A percentile compares a stretch with the other conserved stretches of the same genome.
phyloP scores from a whole-genome alignment of 2,888 invertebrate species.

The Drosophila pseudotalamancana region DNA sequence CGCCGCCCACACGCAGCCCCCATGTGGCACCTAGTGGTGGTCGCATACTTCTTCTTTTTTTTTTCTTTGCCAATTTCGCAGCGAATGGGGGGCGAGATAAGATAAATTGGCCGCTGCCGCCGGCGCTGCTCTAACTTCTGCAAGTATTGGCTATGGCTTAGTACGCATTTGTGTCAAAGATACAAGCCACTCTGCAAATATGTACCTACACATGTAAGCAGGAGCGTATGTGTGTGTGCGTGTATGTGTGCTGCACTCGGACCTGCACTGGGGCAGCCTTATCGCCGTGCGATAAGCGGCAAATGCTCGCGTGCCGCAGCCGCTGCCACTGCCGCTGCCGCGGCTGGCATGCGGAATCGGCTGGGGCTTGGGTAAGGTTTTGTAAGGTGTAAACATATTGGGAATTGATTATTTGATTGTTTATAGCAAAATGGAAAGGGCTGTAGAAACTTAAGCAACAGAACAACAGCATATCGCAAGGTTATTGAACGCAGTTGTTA shows the following conservation, averaged over 20 bases:
- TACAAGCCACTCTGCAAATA: slow-evolving; percentile 32
- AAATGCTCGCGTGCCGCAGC: slow-evolving; percentile 63
- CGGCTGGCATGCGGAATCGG: neutral
- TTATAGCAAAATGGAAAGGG: slow-evolving; percentile 39
- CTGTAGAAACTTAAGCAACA: slow-evolving; percentile 4
- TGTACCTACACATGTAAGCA: slow-evolving; percentile 4
- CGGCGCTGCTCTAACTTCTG: slow-evolving; percentile 12
- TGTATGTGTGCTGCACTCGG: slow-evolving; percentile 38
- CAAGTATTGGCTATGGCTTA: slow-evolving; percentile 47
- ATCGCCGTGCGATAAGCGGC: slow-evolving; percentile 60
- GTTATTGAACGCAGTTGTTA: slow-evolving; percentile 58
- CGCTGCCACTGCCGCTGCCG: slow-evolving; percentile 2
- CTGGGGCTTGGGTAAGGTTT: neutral
- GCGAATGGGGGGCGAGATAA: slow-evolving; percentile 47
- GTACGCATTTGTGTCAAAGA: slow-evolving; percentile 51
- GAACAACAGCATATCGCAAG: slow-evolving; percentile 19
- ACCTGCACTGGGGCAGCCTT: slow-evolving; percentile 16
- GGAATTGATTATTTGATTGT: slow-evolving; percentile 40
- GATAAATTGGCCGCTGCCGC: slow-evolving; percentile 52
- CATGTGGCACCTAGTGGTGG: neutral
- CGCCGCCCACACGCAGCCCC: neutral
- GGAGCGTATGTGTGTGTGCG: neutral
- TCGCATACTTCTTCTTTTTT: neutral
- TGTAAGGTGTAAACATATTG: slow-evolving; percentile 31
- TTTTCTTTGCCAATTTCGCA: slow-evolving; percentile 48